A percentile compares a stretch with the other conserved stretches of the same genome.
Conservation (phyloP, 2,888 invertebrate species). For the Zygaena filipendulae region DNA sequence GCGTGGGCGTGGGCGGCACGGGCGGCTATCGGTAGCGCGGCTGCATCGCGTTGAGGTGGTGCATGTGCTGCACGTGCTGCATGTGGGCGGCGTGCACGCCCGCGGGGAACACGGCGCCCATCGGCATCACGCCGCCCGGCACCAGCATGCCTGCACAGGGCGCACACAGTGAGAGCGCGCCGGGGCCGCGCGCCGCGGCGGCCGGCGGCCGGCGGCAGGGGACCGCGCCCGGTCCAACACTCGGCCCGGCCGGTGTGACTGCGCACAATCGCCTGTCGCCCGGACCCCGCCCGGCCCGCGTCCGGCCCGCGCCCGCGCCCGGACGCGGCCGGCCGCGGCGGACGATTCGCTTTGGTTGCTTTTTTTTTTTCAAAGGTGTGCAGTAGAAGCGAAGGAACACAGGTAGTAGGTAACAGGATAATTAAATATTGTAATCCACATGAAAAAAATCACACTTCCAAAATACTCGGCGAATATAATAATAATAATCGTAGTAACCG, state of each 20-base stretch:
- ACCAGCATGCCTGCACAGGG: slow-evolving; percentile 56
- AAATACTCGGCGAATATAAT: slow-evolving; percentile 46
- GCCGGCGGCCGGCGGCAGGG: slow-evolving; percentile 26
- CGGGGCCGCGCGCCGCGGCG: slow-evolving; percentile 15
- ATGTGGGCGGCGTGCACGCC: slow-evolving; percentile 60
- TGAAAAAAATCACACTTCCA: slow-evolving; percentile 59
- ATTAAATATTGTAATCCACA: slow-evolving; percentile 62
- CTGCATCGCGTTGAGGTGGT: too few species aligned
- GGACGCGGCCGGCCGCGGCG: slow-evolving; percentile 4
- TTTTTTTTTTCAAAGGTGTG: too few species aligned
- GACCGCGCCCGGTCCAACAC: slow-evolving; percentile 43
- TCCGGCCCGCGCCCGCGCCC: slow-evolving; percentile 13
- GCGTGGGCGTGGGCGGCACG: slow-evolving; percentile 13
- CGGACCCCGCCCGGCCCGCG: slow-evolving; percentile 19
- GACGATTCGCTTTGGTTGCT: too few species aligned
- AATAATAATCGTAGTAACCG: slow-evolving; percentile 28
- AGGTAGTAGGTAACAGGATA: slow-evolving; percentile 56
- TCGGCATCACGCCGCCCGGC: slow-evolving; percentile 62
- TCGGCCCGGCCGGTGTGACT: slow-evolving; percentile 46
- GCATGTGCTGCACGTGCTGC: too few species aligned
- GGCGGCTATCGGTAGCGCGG: slow-evolving; percentile 85
- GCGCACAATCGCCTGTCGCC: slow-evolving; percentile 49
- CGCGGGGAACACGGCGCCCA: slow-evolving; percentile 65
- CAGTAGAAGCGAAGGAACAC: slow-evolving; percentile 55
- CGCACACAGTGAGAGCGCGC: slow-evolving; percentile 7